Conservation (phyloP, 1,140 invertebrate genomes). For the Drosophila sp. region DNA sequence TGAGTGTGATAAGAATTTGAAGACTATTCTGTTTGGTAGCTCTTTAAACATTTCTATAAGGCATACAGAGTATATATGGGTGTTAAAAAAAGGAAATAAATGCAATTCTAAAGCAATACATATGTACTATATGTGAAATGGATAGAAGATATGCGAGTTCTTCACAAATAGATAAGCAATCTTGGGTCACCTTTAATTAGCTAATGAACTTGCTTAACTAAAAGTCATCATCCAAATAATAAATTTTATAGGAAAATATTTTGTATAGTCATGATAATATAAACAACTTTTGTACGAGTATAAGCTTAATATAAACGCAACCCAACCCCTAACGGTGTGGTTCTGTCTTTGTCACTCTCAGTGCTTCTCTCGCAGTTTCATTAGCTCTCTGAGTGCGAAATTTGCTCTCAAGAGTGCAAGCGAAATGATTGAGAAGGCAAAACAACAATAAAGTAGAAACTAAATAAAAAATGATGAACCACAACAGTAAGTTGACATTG, state of each 20-base stretch:
- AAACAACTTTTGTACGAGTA: no score
- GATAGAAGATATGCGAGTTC: conserved; percentile 14
- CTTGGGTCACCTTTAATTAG: conserved; percentile 34
- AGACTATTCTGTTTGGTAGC: conserved; percentile 43
- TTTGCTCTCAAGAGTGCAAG: conserved; percentile 25
- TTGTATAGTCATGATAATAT: no score
- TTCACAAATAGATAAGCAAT: conserved; percentile 23
- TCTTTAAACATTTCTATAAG: no score
- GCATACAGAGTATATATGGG: no score
- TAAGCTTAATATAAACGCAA: not conserved
- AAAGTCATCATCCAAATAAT: conserved; percentile 3
- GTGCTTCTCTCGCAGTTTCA: conserved; percentile 11
- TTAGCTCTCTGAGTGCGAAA: conserved; percentile 27
- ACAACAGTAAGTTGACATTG: conserved; percentile 58
- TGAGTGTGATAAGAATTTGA: conserved; percentile 39
- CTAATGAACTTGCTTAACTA: not conserved
- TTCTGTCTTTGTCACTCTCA: conserved; percentile 18
- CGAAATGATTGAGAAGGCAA: conserved; percentile 1
- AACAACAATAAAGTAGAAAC: conserved; percentile 15
- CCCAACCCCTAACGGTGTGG: conserved; percentile 28
- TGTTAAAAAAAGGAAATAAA: no score
- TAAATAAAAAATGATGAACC: conserved; percentile 26
- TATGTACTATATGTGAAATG: no score
- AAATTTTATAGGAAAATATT: not conserved
- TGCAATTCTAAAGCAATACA: conserved; percentile 41